Conservation (phyloP, 2,113 vertebrate genomes). For the Shinisaurus crocodilurus region DNA sequence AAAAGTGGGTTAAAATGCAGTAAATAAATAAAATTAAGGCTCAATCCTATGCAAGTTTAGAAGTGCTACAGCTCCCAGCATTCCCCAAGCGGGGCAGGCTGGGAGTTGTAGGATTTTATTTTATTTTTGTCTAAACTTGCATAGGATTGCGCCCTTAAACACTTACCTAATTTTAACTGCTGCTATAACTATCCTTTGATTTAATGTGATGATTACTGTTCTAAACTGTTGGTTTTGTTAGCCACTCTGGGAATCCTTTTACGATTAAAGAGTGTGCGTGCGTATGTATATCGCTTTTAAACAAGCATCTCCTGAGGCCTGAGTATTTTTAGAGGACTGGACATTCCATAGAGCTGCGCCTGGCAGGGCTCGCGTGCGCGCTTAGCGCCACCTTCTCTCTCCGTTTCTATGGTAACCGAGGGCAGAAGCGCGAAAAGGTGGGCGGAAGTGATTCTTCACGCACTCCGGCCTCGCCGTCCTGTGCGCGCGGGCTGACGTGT, state of each 20-base stretch:
- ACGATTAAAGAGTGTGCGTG: not conserved
- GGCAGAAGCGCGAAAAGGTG: not conserved
- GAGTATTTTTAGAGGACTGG: not conserved
- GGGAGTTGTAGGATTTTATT: too few relatives aligned
- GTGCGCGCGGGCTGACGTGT: not conserved
- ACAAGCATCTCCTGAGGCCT: not conserved
- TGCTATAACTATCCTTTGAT: not conserved
- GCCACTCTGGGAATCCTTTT: not conserved
- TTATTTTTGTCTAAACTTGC: too few relatives aligned
- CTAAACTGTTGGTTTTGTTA: not conserved
- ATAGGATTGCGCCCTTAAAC: too few relatives aligned
- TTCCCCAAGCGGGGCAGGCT: too few relatives aligned
- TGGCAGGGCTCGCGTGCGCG: not conserved
- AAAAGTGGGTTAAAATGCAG: too few relatives aligned
- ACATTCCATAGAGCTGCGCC: too few relatives aligned
- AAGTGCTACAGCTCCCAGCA: too few relatives aligned
- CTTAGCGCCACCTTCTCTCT: not conserved
- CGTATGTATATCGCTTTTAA: not conserved
- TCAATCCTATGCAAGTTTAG: too few relatives aligned
- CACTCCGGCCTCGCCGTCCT: not conserved
- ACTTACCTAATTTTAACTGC: not conserved
- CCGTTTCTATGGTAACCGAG: conserved; percentile 20
- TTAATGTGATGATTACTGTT: not conserved
- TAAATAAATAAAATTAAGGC: too few relatives aligned
- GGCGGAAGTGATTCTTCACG: conserved; percentile 42